Percentiles rank a stretch among this genome's conserved stretches.
Conservation (phyloP, 2,113 vertebrate species). For the Dicerorhinus sumatrensis region DNA sequence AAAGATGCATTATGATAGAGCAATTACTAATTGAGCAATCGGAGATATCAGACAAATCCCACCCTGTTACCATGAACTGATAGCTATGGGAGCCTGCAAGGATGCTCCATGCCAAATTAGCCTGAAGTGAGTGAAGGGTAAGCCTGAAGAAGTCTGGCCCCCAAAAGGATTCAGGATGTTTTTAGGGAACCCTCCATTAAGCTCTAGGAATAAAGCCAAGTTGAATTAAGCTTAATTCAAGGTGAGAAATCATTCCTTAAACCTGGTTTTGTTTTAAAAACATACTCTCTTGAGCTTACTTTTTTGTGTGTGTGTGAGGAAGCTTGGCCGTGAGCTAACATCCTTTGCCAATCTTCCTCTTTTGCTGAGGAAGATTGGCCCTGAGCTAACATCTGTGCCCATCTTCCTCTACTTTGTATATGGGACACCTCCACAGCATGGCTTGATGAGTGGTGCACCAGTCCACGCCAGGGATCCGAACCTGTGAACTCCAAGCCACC, state of each 20-base stretch:
- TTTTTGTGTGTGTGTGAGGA: too few species aligned
- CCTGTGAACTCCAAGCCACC: too few species aligned
- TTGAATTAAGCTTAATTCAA: conserved; percentile 16
- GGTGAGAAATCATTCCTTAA: background rate
- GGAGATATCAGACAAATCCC: background rate
- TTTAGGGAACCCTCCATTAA: background rate
- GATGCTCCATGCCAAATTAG: background rate
- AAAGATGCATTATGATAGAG: background rate
- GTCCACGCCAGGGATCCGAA: too few species aligned
- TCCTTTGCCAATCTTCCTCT: too few species aligned
- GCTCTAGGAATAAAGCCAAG: background rate
- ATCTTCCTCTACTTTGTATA: too few species aligned
- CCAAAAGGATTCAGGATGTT: background rate
- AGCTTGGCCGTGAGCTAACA: too few species aligned
- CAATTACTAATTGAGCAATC: background rate
- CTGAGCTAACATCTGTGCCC: too few species aligned
- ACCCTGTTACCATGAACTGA: background rate
- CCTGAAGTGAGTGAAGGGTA: background rate
- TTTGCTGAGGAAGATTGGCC: too few species aligned
- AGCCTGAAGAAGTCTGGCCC: background rate
- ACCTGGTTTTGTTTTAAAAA: background rate
- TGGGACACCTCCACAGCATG: too few species aligned
- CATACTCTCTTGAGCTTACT: background rate
- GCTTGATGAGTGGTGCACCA: too few species aligned
- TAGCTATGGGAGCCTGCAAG: background rate